These are phyloP conservation scores for Cygnus buccinator DNA, from an alignment of 2,113 vertebrate species.

Conservation along the genomic window DNA sequence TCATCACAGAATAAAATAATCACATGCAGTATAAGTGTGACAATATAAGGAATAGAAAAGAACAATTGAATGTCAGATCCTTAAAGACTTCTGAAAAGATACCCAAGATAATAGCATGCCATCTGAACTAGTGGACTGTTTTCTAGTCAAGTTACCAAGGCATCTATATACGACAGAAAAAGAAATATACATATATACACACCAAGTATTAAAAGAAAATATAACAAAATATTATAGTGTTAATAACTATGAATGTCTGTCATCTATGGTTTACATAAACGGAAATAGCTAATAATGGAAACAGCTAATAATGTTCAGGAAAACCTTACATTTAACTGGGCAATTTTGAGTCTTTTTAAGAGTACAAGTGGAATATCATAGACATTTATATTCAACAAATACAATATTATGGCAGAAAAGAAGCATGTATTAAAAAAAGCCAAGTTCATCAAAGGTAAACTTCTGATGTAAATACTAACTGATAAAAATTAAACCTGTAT, in stretches of 20 bases:
- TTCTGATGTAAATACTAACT: not conserved
- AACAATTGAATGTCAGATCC: not conserved
- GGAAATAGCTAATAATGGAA: not conserved
- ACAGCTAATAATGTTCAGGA: not conserved
- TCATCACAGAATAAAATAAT: conserved; percentile 58
- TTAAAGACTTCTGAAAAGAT: conserved; percentile 4
- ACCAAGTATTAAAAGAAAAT: not conserved
- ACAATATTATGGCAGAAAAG: not conserved
- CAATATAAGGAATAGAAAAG: conserved; percentile 11
- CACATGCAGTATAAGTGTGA: not conserved
- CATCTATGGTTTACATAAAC: not conserved
- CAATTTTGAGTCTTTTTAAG: not conserved
- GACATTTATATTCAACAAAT: not conserved
- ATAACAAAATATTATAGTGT: not conserved
- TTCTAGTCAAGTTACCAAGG: not conserved
- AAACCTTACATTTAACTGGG: not conserved
- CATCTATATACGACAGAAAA: not conserved
- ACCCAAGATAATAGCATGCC: not conserved
- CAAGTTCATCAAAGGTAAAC: not conserved
- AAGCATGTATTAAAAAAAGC: not conserved
- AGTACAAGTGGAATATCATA: not conserved
- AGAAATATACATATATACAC: not conserved
- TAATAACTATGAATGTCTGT: not conserved
- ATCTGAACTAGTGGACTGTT: not conserved
- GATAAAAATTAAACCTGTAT: not conserved